Evolutionary conservation across 2,113 vertebrate genomes (phyloP), one percentile per base, ranked within the genome.

Genomic region (Podarcis raffonei): DNA sequence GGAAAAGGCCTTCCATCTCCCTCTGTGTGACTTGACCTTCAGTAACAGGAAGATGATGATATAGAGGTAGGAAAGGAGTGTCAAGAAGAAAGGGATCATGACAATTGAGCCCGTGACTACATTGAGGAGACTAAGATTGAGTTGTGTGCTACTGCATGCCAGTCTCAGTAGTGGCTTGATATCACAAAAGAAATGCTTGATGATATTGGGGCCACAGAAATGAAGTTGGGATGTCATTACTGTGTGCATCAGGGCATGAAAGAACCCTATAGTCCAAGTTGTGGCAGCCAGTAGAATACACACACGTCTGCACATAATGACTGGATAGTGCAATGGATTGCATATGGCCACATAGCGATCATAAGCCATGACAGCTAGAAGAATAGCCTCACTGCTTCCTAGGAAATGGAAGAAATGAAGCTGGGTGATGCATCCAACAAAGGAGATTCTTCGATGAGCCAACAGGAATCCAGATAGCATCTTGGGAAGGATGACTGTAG

Each of bases 151-250:
- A 11, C 93, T 90, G 90, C 92, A 94, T 20, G 89, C 89, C 15
- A 95, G 32, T 3, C 83, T 89, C 59, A 92, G 15, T 39, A 94
- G 48, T 30, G 93, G 92, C 4, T 92, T 75, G 16, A 86, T 32
- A 27, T 95, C 94, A 84, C 94, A 95, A 5, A 92, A 94, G 86
- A 94, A 92, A 3, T 95, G 94, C 18, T 93, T 81, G 32, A 95
- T 92, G 15, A 37, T 53, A 22, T 65, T 87, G 42, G 85, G 75
- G 2, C 65, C 81, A 53, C 93, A 94, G 79, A 68, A 90, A 16
- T 77, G 86, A 13, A 95, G 80, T 32, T 30, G 89, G 74, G 85
- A 91, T 1, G 89, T 89, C 80, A 94, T 82, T 3, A 35, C 12
- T 12, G 92, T 87, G 20, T 91, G 90, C 35, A 93, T 74, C 1